Evolutionary conservation across 2,888 invertebrate species (phyloP), one percentile per base, ranked within the genome.

Genomic region (Cordilura impudica): DNA sequence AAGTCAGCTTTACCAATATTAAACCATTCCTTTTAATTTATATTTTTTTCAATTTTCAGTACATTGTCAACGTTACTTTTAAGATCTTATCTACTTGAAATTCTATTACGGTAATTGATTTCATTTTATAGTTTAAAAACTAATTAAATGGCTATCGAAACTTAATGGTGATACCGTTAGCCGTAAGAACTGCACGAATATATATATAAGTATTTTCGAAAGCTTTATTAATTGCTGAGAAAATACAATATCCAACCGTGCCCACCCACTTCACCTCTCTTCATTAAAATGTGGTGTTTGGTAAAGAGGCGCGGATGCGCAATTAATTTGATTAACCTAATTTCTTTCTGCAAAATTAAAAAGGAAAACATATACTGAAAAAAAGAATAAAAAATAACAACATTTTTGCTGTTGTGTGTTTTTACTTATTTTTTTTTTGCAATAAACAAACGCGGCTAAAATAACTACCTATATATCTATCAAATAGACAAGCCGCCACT

Each of bases 271-370:
- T 6, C 4, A 51, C 35, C 61, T 51, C 75, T 75, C 23, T 70
- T 49, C n/a, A 56, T 66, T 70, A 39, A 70, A 29, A 66, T 49
- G 61, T 51, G 63, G 75, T 79, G 56, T 75, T 79, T 75, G 63
- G 58, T 71, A 65, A 72, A 56, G 81, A 83, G 86, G 87, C 81
- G 87, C 85, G 86, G 85, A 83, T 83, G 81, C 80, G 83, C 83
- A 83, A 85, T 85, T 87, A 85, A 88, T 87, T 87, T 86, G 84
- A 87, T 88, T 88, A 87, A 85, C 85, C 83, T 81, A 84, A 83
- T 86, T 86, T 78, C 45, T 31, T 43, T 23, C 31, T 54, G 26
- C 19, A 35, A 39, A 47, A 71, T 56, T 53, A 51, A 56, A 4
- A 16, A 14, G 5, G 35, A 39, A 39, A 53, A 39, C 12, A 43